Base-by-base conservation (phyloP, 1,140 invertebrate genomes). In the Drosophila obscura region DNA sequence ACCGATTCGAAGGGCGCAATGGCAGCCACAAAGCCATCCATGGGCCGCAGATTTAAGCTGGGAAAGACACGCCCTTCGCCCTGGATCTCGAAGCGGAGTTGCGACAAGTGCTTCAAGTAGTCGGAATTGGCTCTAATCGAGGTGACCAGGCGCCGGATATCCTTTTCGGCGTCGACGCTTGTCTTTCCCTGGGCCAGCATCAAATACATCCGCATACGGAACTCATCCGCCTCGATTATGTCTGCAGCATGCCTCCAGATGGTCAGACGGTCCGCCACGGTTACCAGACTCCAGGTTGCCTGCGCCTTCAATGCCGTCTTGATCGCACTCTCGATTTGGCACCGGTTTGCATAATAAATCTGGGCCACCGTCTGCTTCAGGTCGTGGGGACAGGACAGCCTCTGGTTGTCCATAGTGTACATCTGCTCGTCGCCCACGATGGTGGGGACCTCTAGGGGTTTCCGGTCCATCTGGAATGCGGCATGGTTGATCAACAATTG, bases 1-100 rank as follows among this genome's bases (percentile, higher is more conserved):
- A 98, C 99, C 88, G 99, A 99, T 92, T 99, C 99, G 91, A 99
- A 99, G 0, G 99, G 98, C 50, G 97, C 97, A 6, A 99, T 94
- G 0, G 98, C 97, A 9, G 98, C 98, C 71, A 99, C 96, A 92
- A 99, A 99, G 4, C 99, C 99, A 93, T 99, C 98, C 80, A 99
- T 94, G 5, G 97, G 97, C 71, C 98, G 93, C 91, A 97, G 97
- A 11, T 74, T 28, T 5, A 74, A 83, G 24, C 43, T 74, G 46
- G 96, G 93, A 90, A 98, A 94, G 1, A 94, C 95, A 19, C 58
- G 49, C 7, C 57, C 51, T 2, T 77, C 53, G 5, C 49, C 61
- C 45, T 75, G 50, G 16, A 55, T 71, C 19, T 79, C 75, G 0
- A 82, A 67, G 26, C 76, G 76, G 91, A 99, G 98, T 22, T 94